A percentile compares a stretch with the other conserved stretches of the same genome.
Evolutionary conservation across 2,888 invertebrate genomes (phyloP).

Genomic region (Dicranocentrus wangi): DNA sequence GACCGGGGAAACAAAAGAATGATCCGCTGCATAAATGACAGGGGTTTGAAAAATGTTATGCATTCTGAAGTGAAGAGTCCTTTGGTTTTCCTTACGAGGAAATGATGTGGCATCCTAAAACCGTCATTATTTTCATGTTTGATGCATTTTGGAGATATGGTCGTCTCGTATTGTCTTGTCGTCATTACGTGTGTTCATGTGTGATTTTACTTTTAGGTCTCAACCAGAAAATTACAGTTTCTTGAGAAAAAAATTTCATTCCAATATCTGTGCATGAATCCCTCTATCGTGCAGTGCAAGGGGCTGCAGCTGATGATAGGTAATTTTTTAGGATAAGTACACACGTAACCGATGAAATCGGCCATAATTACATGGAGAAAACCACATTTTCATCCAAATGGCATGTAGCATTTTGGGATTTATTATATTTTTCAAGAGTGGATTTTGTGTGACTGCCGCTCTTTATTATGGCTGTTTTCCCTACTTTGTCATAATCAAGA

Average conservation of each 20-base stretch:
- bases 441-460: slow-evolving; percentile 25
- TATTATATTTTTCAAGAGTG: slow-evolving; percentile 19
- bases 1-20: too few relatives aligned
- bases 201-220: slow-evolving; percentile 21
- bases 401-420: slow-evolving; percentile 19
- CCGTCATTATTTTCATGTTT: slow-evolving; percentile 17
- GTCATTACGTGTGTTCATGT: slow-evolving; percentile 10
- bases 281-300: slow-evolving; percentile 25
- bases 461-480: background rate
- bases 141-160: background rate
- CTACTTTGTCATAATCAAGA: slow-evolving; percentile 34
- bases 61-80: background rate
- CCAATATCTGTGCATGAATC: background rate
- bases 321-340: slow-evolving; percentile 62
- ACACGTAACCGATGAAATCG: slow-evolving; percentile 50
- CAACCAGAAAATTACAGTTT: slow-evolving; percentile 50
- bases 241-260: slow-evolving; percentile 7
- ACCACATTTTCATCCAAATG: slow-evolving; percentile 65
- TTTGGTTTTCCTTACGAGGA: slow-evolving; percentile 6
- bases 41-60: too few relatives aligned
- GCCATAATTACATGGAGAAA: slow-evolving; percentile 62
- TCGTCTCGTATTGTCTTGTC: slow-evolving; percentile 14
- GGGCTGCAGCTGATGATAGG: slow-evolving; percentile 56
- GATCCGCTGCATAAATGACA: too few relatives aligned
- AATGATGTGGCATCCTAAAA: slow-evolving; percentile 25